A percentile compares a stretch with the other conserved stretches of the same genome.
Evolutionary conservation across 2,797 vertebrate genomes (phyloP).

Genomic region (Gephyroberyx darwinii): DNA sequence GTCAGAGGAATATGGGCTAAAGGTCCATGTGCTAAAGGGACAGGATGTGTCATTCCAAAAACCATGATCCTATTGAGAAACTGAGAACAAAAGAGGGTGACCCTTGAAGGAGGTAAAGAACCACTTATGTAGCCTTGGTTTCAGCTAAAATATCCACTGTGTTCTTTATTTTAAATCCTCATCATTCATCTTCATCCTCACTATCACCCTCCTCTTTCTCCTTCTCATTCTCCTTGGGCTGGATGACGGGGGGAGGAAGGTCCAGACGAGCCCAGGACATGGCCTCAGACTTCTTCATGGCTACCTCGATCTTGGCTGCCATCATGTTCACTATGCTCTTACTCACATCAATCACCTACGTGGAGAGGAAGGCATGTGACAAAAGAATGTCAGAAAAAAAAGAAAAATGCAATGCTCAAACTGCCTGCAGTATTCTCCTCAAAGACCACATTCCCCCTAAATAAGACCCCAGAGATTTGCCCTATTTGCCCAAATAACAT

Average conservation of each 20-base stretch:
- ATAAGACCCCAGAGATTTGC: too few species aligned
- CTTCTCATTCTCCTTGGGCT: slow-evolving; percentile 63
- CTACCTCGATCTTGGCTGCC: slow-evolving; percentile 93
- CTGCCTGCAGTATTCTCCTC: neutral
- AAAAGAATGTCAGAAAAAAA: neutral
- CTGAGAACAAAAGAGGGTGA: slow-evolving; percentile 3
- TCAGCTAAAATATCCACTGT: slow-evolving; percentile 30
- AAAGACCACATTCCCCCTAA: neutral
- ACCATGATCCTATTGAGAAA: neutral
- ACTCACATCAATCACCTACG: slow-evolving; percentile 90
- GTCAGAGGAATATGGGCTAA: slow-evolving; percentile 27
- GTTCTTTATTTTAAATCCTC: slow-evolving; percentile 14
- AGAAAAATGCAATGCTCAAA: neutral
- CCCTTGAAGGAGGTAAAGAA: slow-evolving; percentile 52
- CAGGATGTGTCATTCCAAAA: slow-evolving; percentile 1
- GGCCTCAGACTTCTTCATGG: slow-evolving; percentile 92
- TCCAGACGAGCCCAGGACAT: slow-evolving; percentile 95
- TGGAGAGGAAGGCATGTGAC: neutral
- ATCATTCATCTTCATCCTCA: slow-evolving; percentile 70
- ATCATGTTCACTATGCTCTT: slow-evolving; percentile 93
- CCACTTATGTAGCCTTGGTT: slow-evolving; percentile 42
- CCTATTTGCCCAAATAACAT: too few species aligned
- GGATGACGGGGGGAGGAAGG: slow-evolving; percentile 81
- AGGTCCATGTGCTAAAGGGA: slow-evolving; percentile 16
- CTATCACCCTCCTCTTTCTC: slow-evolving; percentile 66